phyloP scores from a whole-genome alignment of 2,113 vertebrate genomes.

The Lota lota region DNA sequence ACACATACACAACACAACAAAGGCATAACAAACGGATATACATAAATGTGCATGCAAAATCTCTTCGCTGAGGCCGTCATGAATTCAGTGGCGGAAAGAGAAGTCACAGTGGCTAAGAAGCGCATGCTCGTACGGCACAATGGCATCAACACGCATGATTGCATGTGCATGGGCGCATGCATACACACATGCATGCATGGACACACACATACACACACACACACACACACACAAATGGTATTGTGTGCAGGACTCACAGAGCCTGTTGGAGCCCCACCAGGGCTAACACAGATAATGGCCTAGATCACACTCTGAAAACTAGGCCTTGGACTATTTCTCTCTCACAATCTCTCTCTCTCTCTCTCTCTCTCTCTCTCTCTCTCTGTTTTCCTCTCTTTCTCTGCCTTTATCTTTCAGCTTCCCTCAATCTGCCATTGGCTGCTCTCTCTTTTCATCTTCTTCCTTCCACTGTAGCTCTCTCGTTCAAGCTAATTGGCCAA shows the following conservation, averaged over 20 bases:
- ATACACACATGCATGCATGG: constrained; percentile 5
- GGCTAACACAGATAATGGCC: constrained; percentile 84
- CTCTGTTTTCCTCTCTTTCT: constrained; percentile 16
- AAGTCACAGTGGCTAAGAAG: constrained; percentile 23
- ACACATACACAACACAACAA: neutral
- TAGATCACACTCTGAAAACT: constrained; percentile 80
- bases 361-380: constrained; percentile 13
- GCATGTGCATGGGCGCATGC: constrained; percentile 25
- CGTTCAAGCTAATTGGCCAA: neutral
- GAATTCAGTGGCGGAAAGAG: constrained; percentile 42
- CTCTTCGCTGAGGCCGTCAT: constrained; percentile 22
- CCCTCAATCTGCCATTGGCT: constrained; percentile 7
- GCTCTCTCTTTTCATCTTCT: constrained; percentile 2
- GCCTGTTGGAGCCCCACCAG: constrained; percentile 75
- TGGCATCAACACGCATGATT: constrained; percentile 43
- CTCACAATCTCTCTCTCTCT: constrained; percentile 9
- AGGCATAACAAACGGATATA: constrained; percentile 13
- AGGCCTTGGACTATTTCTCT: constrained; percentile 61
- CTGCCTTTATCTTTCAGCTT: neutral
- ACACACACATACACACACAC: constrained; percentile 24
- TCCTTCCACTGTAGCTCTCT: neutral
- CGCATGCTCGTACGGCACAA: constrained; percentile 43
- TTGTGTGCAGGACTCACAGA: constrained; percentile 74
- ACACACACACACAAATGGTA: constrained; percentile 58
- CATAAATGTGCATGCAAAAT: constrained; percentile 10